Conservation (phyloP, 2,797 vertebrate genomes). For the Malacoraja senta region DNA sequence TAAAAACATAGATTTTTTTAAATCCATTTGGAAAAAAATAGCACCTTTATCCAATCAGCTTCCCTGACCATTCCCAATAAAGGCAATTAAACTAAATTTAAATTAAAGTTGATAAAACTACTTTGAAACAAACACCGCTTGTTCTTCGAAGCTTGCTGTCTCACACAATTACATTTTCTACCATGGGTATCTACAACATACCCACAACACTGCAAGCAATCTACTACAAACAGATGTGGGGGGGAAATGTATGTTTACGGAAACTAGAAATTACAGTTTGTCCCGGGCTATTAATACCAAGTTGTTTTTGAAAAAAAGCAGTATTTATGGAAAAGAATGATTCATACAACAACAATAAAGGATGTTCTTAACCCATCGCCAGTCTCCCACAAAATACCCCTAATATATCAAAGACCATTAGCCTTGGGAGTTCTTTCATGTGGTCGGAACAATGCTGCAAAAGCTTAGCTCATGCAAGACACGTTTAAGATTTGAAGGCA, state of each 20-base stretch:
- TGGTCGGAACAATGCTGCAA: neutral
- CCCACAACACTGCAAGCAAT: neutral
- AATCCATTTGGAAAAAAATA: neutral
- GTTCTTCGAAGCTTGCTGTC: neutral
- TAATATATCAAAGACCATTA: constrained; percentile 23
- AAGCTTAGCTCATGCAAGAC: neutral
- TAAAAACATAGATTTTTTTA: neutral
- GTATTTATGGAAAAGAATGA: constrained; percentile 8
- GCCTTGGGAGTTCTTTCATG: neutral
- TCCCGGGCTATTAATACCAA: constrained; percentile 34
- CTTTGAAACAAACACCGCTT: neutral
- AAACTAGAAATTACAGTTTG: constrained; percentile 34
- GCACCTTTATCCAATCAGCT: neutral
- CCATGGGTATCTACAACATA: neutral
- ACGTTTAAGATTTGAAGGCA: constrained; percentile 22
- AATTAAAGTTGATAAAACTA: neutral
- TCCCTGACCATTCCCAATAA: neutral
- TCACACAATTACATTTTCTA: neutral
- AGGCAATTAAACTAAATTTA: neutral
- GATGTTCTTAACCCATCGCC: neutral
- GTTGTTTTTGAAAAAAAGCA: constrained; percentile 19
- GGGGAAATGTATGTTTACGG: neutral
- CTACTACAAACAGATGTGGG: constrained; percentile 15
- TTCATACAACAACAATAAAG: constrained; percentile 28
- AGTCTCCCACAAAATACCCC: constrained; percentile 9